A percentile compares a stretch with the other conserved stretches of the same genome.
Evolutionary conservation across 2,797 vertebrate species (phyloP).

Genomic region (Argentina silus): DNA sequence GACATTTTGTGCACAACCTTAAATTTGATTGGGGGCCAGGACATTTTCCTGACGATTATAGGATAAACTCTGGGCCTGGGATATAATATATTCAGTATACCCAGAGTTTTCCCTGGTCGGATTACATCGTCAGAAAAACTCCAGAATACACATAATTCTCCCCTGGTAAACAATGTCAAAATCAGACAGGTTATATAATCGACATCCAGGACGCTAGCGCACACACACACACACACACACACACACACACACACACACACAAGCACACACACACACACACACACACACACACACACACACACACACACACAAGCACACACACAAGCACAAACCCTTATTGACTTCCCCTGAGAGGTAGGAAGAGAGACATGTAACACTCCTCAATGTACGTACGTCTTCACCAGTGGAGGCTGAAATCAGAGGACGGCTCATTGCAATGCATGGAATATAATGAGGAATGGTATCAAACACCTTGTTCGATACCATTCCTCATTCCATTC

Average conservation of each 20-base stretch:
- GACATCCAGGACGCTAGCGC: not conserved
- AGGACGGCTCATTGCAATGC: too few relatives aligned
- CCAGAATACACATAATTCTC: not conserved
- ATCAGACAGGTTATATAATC: slow-evolving; percentile 10
- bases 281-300: slow-evolving; percentile 10
- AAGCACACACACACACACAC: not conserved
- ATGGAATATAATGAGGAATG: too few relatives aligned
- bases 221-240: slow-evolving; percentile 6
- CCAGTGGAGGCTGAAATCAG: too few relatives aligned
- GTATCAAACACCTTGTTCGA: too few relatives aligned
- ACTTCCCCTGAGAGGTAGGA: not conserved
- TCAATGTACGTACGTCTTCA: too few relatives aligned
- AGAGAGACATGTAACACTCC: not conserved
- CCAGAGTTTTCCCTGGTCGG: not conserved
- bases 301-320: not conserved
- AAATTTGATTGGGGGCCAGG: too few relatives aligned
- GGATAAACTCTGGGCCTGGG: not conserved
- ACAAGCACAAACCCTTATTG: not conserved
- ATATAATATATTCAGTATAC: not conserved
- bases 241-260: not conserved
- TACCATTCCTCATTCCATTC: too few relatives aligned
- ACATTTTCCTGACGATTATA: not conserved
- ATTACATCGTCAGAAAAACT: not conserved
- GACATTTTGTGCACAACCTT: too few relatives aligned
- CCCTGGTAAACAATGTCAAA: not conserved